Evolutionary conservation across 2,797 vertebrate genomes (phyloP).

Genomic region (Falco peregrinus): DNA sequence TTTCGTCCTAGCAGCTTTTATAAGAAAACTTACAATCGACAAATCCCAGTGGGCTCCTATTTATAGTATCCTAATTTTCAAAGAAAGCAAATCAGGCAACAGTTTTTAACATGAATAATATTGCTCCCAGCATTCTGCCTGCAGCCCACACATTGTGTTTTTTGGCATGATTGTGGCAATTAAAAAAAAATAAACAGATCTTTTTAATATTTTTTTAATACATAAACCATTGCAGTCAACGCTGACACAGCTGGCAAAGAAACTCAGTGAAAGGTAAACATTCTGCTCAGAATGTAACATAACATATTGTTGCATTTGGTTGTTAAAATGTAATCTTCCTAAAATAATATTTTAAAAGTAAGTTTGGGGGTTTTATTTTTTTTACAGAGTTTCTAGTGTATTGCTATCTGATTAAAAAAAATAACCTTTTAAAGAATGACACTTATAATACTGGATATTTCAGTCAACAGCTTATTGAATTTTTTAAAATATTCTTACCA

Average conservation of each 20-base stretch:
- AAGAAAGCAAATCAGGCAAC: conserved; percentile 56
- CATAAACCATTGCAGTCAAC: conserved; percentile 28
- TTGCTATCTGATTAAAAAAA: neutral
- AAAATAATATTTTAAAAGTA: conserved; percentile 19
- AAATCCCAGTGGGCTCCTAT: conserved; percentile 46
- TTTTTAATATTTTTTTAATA: conserved; percentile 57
- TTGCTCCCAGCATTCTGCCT: conserved; percentile 53
- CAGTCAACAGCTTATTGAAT: conserved; percentile 10
- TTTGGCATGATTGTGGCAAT: conserved; percentile 46
- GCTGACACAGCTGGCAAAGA: conserved; percentile 67
- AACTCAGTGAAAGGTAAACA: conserved; percentile 57
- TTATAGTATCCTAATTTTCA: conserved; percentile 60
- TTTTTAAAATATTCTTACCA: neutral
- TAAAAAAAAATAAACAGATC: conserved; percentile 63
- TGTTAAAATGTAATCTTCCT: conserved; percentile 33
- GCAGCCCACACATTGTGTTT: conserved; percentile 60
- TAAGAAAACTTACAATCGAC: conserved; percentile 15
- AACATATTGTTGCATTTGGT: conserved; percentile 50
- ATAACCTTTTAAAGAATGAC: neutral
- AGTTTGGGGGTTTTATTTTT: neutral
- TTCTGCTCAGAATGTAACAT: conserved; percentile 45
- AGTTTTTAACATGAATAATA: conserved; percentile 55
- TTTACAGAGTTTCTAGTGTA: neutral
- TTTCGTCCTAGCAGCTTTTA: conserved; percentile 31
- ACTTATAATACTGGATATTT: neutral